Evolutionary conservation across 2,113 vertebrate genomes (phyloP).

Genomic region (Aepyceros melampus): DNA sequence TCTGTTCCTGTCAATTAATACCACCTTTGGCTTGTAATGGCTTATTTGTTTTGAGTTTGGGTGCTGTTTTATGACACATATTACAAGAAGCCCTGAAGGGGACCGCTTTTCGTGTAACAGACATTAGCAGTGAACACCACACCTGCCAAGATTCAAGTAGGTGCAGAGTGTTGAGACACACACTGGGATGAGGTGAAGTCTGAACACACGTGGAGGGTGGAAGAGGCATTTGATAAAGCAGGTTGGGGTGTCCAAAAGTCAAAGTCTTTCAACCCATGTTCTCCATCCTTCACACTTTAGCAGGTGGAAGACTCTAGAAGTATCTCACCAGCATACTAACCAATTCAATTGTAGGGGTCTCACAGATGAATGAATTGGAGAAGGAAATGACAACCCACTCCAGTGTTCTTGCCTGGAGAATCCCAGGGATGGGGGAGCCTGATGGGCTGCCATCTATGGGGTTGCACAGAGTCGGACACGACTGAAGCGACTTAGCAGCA

Average conservation of each 20-base stretch:
- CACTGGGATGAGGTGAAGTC: background rate
- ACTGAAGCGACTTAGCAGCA: no score
- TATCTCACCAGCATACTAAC: background rate
- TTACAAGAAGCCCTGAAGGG: background rate
- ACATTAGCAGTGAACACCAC: background rate
- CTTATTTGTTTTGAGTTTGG: background rate
- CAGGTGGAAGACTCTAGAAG: background rate
- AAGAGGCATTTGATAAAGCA: background rate
- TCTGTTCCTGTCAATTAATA: background rate
- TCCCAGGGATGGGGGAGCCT: no score
- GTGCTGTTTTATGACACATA: background rate
- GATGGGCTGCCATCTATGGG: no score
- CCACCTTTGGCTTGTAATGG: background rate
- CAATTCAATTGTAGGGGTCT: background rate
- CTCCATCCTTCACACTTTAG: background rate
- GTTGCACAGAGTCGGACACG: no score
- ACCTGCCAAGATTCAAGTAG: background rate
- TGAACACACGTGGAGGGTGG: background rate
- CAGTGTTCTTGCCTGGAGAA: no score
- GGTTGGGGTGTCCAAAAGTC: background rate
- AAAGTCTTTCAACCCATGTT: background rate
- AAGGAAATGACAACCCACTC: no score
- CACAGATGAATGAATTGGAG: background rate
- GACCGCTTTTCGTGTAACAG: background rate
- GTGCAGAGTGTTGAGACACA: background rate